These are phyloP conservation scores for Nothocercus julius DNA, from an alignment of 2,113 vertebrate species.

Conservation along the genomic window DNA sequence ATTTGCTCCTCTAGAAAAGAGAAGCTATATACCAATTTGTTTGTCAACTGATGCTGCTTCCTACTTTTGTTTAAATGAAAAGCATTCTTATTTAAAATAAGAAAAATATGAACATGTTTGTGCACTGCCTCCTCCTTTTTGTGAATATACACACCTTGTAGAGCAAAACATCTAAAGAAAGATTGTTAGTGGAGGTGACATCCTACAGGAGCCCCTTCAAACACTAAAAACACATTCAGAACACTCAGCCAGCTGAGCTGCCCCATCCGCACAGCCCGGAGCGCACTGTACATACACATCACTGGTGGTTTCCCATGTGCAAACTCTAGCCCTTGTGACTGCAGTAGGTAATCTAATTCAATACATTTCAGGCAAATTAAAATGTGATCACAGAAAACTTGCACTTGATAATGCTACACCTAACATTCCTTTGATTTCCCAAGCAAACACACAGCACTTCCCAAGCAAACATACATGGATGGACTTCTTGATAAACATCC, in stretches of 20 bases:
- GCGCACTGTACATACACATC: background rate
- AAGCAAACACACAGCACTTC: background rate
- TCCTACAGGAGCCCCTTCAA: background rate
- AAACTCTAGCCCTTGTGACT: background rate
- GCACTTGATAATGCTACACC: background rate
- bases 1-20: background rate
- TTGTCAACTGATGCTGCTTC: background rate
- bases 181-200: background rate
- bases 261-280: background rate
- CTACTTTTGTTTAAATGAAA: background rate
- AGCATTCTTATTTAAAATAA: background rate
- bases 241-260: background rate
- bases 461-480: background rate
- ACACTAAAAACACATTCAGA: background rate
- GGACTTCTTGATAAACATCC: background rate
- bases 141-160: background rate
- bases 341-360: background rate
- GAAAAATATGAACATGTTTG: background rate
- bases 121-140: background rate
- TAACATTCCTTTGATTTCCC: background rate
- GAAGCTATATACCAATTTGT: background rate
- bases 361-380: background rate
- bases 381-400: background rate
- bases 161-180: background rate
- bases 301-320: background rate